Conservation (phyloP, 2,888 invertebrate genomes). For the Meteorus colon region DNA sequence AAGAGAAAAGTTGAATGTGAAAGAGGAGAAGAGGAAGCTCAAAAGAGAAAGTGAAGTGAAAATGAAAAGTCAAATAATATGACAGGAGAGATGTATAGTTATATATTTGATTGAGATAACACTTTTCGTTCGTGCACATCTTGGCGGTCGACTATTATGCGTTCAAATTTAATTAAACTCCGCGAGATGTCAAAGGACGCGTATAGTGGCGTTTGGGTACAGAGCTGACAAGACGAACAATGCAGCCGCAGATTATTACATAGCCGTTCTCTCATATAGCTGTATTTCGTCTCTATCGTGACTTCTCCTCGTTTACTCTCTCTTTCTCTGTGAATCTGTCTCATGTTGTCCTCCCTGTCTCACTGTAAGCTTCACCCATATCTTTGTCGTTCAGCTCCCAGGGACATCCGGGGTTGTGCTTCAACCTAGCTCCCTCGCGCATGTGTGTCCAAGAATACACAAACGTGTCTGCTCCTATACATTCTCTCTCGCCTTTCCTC, state of each 20-base stretch:
- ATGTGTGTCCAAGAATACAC: constrained; percentile 34
- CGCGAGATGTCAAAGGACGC: constrained; percentile 70
- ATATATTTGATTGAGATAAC: constrained; percentile 9
- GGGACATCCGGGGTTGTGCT: constrained; percentile 32
- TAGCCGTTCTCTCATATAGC: constrained; percentile 60
- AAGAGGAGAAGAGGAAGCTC: too few species aligned
- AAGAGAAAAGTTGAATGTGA: too few species aligned
- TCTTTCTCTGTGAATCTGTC: neutral
- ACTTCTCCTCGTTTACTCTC: constrained; percentile 36
- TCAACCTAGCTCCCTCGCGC: constrained; percentile 28
- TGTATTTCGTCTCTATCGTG: constrained; percentile 41
- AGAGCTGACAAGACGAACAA: constrained; percentile 71
- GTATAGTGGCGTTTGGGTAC: constrained; percentile 54
- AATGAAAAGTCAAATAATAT: constrained; percentile 8
- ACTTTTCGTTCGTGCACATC: constrained; percentile 34
- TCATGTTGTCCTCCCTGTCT: constrained; percentile 16
- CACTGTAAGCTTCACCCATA: neutral
- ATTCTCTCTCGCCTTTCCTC: neutral
- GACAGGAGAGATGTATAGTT: neutral
- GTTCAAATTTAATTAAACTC: constrained; percentile 73
- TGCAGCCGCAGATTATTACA: constrained; percentile 73
- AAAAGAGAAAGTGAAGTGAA: neutral
- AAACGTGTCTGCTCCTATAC: neutral
- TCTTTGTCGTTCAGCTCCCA: constrained; percentile 9
- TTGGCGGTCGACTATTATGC: constrained; percentile 57